phyloP scores from a whole-genome alignment of 2,888 invertebrate species.

The Punctoribates punctum region DNA sequence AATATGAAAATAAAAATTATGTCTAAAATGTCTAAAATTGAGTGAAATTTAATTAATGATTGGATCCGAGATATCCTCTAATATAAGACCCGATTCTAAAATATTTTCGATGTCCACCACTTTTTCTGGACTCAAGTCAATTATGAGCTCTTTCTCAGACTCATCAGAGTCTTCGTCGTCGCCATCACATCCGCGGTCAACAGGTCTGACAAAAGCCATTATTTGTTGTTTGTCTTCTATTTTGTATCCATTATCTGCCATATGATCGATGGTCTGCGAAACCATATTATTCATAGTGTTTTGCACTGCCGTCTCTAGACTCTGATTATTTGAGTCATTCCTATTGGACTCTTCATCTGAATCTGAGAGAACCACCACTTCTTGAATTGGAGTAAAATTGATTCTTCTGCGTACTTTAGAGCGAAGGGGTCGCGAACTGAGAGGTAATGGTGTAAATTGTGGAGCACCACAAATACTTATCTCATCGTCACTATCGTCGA shows the following conservation, averaged over 20 bases:
- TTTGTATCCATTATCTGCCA: not conserved
- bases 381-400: not conserved
- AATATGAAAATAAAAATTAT: too few relatives aligned
- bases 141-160: not conserved
- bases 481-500: not conserved
- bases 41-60: too few relatives aligned
- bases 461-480: not conserved
- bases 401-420: not conserved
- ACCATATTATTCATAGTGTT: not conserved
- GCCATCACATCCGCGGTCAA: not conserved
- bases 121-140: not conserved
- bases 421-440: not conserved
- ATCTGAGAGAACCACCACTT: not conserved
- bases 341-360: not conserved
- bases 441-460: too few relatives aligned
- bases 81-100: not conserved
- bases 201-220: not conserved
- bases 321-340: not conserved
- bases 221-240: not conserved
- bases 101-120: not conserved
- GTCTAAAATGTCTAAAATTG: too few relatives aligned
- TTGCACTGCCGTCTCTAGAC: not conserved
- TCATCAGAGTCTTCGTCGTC: not conserved
- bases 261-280: not conserved
- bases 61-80: not conserved